Evolutionary conservation across 2,888 invertebrate species (phyloP).

Genomic region (Ceratothoa steindachneri): DNA sequence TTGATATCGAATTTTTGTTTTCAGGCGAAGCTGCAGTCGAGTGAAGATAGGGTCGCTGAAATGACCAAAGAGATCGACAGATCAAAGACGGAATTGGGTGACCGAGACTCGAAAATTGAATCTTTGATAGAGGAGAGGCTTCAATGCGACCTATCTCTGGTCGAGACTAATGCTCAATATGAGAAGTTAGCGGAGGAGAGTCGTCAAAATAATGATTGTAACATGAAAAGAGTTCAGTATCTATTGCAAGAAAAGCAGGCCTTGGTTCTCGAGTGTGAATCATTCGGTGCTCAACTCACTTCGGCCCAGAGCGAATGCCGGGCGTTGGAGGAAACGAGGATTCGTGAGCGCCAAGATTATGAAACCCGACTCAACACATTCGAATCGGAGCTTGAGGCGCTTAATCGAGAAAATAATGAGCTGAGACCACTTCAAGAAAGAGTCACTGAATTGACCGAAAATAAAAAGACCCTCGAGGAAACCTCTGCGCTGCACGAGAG

Average conservation of each 20-base stretch:
- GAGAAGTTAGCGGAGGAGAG: not conserved
- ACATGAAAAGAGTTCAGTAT: not conserved
- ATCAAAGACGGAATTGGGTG: not conserved
- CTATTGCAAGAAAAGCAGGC: not conserved
- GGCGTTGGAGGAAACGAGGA: not conserved
- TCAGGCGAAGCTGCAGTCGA: not conserved
- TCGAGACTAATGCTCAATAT: not conserved
- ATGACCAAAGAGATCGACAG: not conserved
- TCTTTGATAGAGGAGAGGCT: not conserved
- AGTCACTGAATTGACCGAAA: not conserved
- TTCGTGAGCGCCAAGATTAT: not conserved
- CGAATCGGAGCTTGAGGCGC: not conserved
- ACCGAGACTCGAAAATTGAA: not conserved
- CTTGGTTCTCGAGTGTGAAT: not conserved
- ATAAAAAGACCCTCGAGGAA: not conserved
- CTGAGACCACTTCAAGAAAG: not conserved
- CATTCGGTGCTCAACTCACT: not conserved
- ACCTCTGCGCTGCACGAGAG: not conserved
- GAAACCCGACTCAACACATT: not conserved
- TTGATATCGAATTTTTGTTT: not conserved
- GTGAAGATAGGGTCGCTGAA: not conserved
- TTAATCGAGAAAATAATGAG: not conserved
- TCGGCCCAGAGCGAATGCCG: not conserved
- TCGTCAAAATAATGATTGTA: not conserved
- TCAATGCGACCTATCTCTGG: not conserved